phyloP scores from a whole-genome alignment of 2,888 invertebrate species.

The Toxonevra muliebris region DNA sequence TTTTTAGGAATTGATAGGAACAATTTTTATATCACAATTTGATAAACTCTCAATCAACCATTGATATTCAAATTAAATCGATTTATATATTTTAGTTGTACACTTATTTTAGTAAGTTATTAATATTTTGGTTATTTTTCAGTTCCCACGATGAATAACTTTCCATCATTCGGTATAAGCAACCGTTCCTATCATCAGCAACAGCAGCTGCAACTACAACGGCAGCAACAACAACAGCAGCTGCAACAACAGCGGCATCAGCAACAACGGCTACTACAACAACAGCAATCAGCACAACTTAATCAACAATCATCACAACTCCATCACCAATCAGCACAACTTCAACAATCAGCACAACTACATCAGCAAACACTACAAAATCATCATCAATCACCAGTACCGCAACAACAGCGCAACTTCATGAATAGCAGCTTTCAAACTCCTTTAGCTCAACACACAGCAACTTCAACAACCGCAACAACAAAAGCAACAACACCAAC shows the following conservation, averaged over 20 bases:
- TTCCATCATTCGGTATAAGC: conserved; percentile 13
- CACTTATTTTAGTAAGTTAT: too few species aligned
- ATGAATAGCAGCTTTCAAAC: background rate
- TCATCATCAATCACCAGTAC: conserved; percentile 46
- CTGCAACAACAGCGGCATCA: background rate
- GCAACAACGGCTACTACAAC: background rate
- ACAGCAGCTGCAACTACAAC: background rate
- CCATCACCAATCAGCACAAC: background rate
- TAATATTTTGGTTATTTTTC: background rate
- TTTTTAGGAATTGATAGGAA: too few species aligned
- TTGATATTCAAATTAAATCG: too few species aligned
- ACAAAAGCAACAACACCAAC: conserved; percentile 46
- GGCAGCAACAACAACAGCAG: too few species aligned
- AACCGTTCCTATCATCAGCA: conserved; percentile 24
- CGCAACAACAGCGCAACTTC: conserved; percentile 47
- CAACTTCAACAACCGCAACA: conserved; percentile 45
- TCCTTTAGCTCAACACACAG: conserved; percentile 28
- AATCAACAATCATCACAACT: conserved; percentile 6
- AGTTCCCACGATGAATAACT: conserved; percentile 25
- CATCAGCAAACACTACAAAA: conserved; percentile 37
- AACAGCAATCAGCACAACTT: background rate
- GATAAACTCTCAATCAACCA: too few species aligned
- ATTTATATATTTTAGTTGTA: too few species aligned
- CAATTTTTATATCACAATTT: too few species aligned
- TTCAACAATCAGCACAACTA: conserved; percentile 20